Conservation (phyloP, 2,113 vertebrate genomes). For the Pseudorasbora parva region DNA sequence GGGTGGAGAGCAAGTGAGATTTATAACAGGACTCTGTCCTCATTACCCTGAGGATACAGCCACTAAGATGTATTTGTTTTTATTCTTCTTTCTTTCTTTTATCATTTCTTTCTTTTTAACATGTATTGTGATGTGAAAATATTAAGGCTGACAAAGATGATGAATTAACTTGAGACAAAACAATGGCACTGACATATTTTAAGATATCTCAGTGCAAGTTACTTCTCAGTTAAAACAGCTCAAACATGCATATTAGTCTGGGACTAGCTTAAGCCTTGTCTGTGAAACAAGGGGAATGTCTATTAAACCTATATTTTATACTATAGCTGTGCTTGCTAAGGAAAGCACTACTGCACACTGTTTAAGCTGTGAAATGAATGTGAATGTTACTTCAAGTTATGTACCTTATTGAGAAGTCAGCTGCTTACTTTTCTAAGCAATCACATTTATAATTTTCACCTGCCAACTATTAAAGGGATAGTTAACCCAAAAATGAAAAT, state of each 20-base stretch:
- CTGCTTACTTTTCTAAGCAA: not conserved
- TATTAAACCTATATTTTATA: not conserved
- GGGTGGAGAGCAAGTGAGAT: not conserved
- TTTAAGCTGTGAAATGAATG: not conserved
- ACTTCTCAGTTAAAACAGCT: no score
- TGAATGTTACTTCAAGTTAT: not conserved
- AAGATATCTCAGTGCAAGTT: no score
- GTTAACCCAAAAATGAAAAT: no score
- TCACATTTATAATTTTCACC: not conserved
- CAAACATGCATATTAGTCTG: no score
- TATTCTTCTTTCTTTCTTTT: not conserved
- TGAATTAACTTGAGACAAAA: not conserved
- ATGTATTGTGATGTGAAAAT: not conserved
- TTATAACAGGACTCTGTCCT: slow-evolving; percentile 13
- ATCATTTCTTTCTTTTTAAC: not conserved
- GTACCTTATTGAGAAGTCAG: not conserved
- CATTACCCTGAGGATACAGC: slow-evolving; percentile 10
- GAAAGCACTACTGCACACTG: not conserved
- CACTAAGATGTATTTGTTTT: not conserved
- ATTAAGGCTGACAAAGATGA: not conserved
- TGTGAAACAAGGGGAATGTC: not conserved
- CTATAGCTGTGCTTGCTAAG: not conserved
- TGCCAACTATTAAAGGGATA: no score
- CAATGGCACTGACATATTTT: no score
- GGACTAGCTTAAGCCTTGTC: no score